phyloP scores from a whole-genome alignment of 2,888 invertebrate genomes.

The Apodemia mormo region DNA sequence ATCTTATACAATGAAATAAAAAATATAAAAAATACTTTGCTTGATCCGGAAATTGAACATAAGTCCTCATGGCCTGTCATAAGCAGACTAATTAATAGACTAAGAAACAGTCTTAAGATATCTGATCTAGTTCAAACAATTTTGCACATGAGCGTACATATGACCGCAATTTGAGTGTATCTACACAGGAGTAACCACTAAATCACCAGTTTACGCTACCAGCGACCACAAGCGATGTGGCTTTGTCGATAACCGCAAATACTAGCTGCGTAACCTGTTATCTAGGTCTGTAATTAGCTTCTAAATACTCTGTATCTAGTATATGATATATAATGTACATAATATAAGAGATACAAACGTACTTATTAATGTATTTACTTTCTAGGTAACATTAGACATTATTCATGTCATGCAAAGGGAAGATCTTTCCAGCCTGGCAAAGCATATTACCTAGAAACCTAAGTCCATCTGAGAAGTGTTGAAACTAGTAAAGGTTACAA shows the following conservation, averaged over 20 bases:
- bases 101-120: not conserved
- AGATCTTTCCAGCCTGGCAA: no score
- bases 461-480: no score
- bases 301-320: not conserved
- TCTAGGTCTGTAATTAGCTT: constrained; percentile 2
- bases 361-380: no score
- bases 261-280: not conserved
- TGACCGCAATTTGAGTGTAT: not conserved
- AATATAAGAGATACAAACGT: not conserved
- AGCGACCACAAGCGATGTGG: not conserved
- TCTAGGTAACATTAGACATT: no score
- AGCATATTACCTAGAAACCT: no score
- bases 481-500: no score
- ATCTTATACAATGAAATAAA: no score
- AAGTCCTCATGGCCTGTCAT: no score
- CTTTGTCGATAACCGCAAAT: constrained; percentile 15
- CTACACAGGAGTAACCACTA: not conserved
- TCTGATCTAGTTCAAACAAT: not conserved
- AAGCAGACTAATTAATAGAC: no score
- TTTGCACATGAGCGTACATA: not conserved
- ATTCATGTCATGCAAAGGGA: no score
- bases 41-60: no score
- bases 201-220: constrained; percentile 7
- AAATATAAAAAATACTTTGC: no score
- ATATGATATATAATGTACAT: not conserved